Evolutionary conservation across 2,113 vertebrate species (phyloP).

Genomic region (Nycticebus coucang): DNA sequence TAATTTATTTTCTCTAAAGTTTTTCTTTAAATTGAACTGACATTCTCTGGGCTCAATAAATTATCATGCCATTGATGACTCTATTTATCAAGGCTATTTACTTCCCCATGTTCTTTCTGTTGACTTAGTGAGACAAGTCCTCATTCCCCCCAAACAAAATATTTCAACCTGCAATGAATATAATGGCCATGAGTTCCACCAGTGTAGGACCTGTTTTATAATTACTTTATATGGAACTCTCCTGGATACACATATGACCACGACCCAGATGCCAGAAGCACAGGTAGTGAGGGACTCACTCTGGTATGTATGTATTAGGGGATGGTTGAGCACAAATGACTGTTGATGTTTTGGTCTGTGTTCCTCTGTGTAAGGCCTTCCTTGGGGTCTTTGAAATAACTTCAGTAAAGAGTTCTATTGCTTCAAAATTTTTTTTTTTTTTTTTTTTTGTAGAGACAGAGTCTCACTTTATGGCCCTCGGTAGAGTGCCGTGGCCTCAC

Average conservation of each 20-base stretch:
- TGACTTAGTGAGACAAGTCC: not conserved
- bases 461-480: no score
- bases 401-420: not conserved
- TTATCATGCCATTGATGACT: not conserved
- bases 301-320: not conserved
- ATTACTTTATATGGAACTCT: not conserved
- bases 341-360: not conserved
- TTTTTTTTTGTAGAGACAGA: no score
- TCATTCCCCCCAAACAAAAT: not conserved
- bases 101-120: not conserved
- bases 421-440: not conserved
- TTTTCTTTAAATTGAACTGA: not conserved
- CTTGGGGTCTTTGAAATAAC: not conserved
- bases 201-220: not conserved
- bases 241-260: not conserved
- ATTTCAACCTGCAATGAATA: not conserved
- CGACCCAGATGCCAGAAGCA: not conserved
- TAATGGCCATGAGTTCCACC: not conserved
- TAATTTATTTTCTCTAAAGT: not conserved
- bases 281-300: not conserved
- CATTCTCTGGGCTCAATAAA: not conserved
- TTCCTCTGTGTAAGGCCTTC: not conserved
- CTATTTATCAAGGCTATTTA: not conserved
- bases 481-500: no score
- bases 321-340: not conserved